phyloP scores from a whole-genome alignment of 2,888 invertebrate genomes.

The Dynastes maya region DNA sequence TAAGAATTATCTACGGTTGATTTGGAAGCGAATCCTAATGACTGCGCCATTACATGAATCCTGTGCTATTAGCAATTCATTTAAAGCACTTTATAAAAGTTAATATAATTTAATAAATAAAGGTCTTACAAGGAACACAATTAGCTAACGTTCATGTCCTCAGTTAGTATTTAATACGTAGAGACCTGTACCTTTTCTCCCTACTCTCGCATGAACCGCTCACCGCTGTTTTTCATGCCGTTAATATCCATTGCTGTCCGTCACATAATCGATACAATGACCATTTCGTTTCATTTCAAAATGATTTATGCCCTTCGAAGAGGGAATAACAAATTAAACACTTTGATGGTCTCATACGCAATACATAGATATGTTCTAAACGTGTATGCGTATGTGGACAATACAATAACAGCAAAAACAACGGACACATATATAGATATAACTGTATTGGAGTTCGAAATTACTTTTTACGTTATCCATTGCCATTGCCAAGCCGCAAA shows the following conservation, averaged over 20 bases:
- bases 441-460: background rate
- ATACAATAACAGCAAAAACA: background rate
- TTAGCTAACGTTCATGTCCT: no score
- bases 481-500: background rate
- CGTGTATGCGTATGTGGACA: background rate
- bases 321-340: constrained; percentile 42
- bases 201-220: background rate
- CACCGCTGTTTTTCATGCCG: constrained; percentile 11
- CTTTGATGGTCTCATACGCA: constrained; percentile 4
- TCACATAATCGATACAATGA: constrained; percentile 23
- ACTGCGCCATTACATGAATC: no score
- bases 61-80: no score
- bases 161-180: no score
- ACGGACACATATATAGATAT: background rate
- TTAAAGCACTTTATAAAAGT: no score
- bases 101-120: no score
- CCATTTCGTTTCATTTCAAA: constrained; percentile 35
- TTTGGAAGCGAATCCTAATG: no score
- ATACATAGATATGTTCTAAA: background rate
- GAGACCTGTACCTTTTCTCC: constrained; percentile 1
- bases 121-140: no score
- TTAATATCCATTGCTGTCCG: constrained; percentile 3
- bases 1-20: no score
- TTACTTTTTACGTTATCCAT: constrained; percentile 14
- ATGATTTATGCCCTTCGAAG: constrained; percentile 38